Conservation (phyloP, 2,113 vertebrate genomes). For the Poeciliopsis prolifica region DNA sequence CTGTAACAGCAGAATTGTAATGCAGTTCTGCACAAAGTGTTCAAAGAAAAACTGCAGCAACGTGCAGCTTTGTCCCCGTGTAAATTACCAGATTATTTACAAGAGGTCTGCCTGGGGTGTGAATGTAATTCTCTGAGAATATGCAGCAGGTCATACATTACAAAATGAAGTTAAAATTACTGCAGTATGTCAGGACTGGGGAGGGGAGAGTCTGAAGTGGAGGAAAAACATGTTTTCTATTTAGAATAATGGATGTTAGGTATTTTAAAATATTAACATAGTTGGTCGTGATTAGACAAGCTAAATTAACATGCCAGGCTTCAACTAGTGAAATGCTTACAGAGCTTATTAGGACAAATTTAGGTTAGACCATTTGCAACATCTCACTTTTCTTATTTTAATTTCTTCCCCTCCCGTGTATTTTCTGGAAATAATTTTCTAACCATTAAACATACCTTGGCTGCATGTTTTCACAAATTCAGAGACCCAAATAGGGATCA, state of each 20-base stretch:
- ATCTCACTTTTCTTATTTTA: slow-evolving; percentile 24
- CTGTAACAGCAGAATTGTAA: slow-evolving; percentile 41
- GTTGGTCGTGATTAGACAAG: slow-evolving; percentile 37
- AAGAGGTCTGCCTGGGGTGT: slow-evolving; percentile 48
- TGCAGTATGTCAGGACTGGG: slow-evolving; percentile 3
- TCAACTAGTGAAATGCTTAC: slow-evolving; percentile 31
- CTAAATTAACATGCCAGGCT: slow-evolving; percentile 45
- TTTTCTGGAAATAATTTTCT: slow-evolving; percentile 29
- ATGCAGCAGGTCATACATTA: slow-evolving; percentile 44
- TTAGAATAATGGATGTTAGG: slow-evolving; percentile 39
- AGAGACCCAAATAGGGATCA: slow-evolving; percentile 41
- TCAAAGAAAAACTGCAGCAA: slow-evolving; percentile 42
- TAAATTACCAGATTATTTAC: slow-evolving; percentile 53
- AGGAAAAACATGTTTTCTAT: slow-evolving; percentile 52
- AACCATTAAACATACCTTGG: slow-evolving; percentile 42
- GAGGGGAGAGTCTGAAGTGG: slow-evolving; percentile 4
- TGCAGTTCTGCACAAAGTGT: slow-evolving; percentile 43
- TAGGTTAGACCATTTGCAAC: slow-evolving; percentile 7
- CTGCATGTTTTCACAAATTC: slow-evolving; percentile 55
- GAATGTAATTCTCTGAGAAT: slow-evolving; percentile 36
- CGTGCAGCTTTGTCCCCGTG: slow-evolving; percentile 16
- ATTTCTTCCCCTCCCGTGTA: not conserved
- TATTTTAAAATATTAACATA: slow-evolving; percentile 39
- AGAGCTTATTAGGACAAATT: slow-evolving; percentile 43
- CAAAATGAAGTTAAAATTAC: slow-evolving; percentile 56